These are phyloP conservation scores for Naja naja DNA, from an alignment of 2,113 vertebrate species.

Conservation along the genomic window DNA sequence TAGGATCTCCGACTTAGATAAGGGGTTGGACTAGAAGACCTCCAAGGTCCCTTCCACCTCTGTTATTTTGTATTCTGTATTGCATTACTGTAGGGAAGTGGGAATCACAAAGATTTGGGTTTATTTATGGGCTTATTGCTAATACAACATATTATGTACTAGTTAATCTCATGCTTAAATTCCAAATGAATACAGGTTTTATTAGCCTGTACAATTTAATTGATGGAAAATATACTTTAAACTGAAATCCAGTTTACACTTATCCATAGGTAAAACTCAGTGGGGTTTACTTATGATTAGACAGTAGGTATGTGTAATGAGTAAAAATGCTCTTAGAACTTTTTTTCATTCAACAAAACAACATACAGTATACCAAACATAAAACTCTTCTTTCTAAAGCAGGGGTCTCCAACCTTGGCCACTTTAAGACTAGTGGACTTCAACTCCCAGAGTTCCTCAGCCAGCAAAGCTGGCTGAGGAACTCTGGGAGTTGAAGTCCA, in stretches of 20 bases:
- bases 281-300: neutral
- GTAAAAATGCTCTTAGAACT: neutral
- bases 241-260: neutral
- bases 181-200: neutral
- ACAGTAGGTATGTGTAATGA: neutral
- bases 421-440: no score
- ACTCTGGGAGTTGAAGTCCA: no score
- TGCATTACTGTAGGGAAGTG: neutral
- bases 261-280: neutral
- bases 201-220: neutral
- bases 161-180: neutral
- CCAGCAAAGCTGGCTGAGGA: no score
- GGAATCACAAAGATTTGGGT: neutral
- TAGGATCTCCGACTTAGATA: neutral
- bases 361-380: neutral
- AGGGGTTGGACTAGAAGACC: neutral
- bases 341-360: neutral
- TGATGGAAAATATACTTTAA: neutral
- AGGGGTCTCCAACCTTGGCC: no score
- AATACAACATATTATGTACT: neutral
- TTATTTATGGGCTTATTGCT: neutral
- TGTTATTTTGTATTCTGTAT: neutral
- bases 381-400: neutral
- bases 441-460: no score
- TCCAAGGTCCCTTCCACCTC: neutral